Conservation (phyloP, 2,888 invertebrate genomes). For the Branchellion lobata region DNA sequence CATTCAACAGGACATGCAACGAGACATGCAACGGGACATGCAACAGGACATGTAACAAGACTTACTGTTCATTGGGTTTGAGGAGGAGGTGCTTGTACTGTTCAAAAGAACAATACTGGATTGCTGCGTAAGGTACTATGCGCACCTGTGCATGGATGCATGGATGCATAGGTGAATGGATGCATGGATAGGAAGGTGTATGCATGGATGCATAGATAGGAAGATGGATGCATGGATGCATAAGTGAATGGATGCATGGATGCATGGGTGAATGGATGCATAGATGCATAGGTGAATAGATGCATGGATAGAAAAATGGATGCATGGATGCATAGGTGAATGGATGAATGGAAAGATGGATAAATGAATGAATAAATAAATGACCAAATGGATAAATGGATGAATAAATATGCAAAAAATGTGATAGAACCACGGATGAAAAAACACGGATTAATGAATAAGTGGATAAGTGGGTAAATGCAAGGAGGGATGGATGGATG, state of each 20-base stretch:
- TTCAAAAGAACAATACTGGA: slow-evolving; percentile 96
- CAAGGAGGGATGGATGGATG: background rate
- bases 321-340: background rate
- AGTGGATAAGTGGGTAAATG: slow-evolving; percentile 94
- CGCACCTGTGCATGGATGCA: slow-evolving; percentile 62
- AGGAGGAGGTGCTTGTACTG: slow-evolving; percentile 82
- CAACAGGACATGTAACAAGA: too few species aligned
- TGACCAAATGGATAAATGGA: too few species aligned
- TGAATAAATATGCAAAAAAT: too few species aligned
- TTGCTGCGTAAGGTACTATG: slow-evolving; percentile 93
- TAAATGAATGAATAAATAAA: too few species aligned
- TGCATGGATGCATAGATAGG: background rate
- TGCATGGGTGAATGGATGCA: background rate
- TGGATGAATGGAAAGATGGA: too few species aligned
- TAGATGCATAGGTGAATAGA: background rate
- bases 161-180: slow-evolving; percentile 10
- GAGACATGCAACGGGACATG: too few species aligned
- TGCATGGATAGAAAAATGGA: background rate
- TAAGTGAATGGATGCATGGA: background rate
- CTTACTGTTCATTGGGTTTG: slow-evolving; percentile 36
- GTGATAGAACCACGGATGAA: too few species aligned
- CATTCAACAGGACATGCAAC: too few species aligned
- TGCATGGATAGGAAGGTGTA: background rate
- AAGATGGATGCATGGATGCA: background rate
- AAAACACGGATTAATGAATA: too few species aligned